Evolutionary conservation across 2,113 vertebrate genomes (phyloP).

Genomic region (Falcunculus frontatus): DNA sequence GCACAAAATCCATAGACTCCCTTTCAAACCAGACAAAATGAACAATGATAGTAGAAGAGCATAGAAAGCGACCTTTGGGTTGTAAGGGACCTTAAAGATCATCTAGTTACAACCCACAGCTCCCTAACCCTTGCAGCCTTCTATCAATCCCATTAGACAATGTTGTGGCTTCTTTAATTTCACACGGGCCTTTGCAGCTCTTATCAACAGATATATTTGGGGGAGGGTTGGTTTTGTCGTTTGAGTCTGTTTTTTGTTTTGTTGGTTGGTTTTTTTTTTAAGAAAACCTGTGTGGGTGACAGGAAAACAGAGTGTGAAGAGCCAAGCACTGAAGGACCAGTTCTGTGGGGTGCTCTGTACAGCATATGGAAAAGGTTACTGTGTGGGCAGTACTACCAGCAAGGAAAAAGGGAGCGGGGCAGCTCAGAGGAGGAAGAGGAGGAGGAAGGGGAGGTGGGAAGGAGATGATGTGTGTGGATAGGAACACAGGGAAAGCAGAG

Average conservation of each 20-base stretch:
- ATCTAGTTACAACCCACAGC: background rate
- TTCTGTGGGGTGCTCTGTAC: background rate
- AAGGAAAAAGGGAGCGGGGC: background rate
- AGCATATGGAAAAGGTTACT: background rate
- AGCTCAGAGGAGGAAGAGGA: fast-evolving
- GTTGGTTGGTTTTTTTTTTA: background rate
- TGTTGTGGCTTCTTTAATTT: background rate
- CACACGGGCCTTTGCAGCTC: background rate
- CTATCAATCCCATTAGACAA: background rate
- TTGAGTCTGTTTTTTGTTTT: background rate
- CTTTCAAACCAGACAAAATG: background rate
- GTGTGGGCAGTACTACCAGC: background rate
- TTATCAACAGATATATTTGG: background rate
- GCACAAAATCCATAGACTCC: background rate
- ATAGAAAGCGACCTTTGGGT: fast-evolving
- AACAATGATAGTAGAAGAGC: background rate
- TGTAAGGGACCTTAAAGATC: background rate
- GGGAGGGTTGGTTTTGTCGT: background rate
- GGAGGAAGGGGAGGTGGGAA: background rate
- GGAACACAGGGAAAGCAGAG: background rate
- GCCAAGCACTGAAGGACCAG: background rate
- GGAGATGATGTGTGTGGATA: background rate
- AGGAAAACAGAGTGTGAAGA: background rate
- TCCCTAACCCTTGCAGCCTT: background rate
- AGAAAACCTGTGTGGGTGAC: background rate